phyloP scores from a whole-genome alignment of 1,140 invertebrate genomes.

The Episyrphus balteatus region DNA sequence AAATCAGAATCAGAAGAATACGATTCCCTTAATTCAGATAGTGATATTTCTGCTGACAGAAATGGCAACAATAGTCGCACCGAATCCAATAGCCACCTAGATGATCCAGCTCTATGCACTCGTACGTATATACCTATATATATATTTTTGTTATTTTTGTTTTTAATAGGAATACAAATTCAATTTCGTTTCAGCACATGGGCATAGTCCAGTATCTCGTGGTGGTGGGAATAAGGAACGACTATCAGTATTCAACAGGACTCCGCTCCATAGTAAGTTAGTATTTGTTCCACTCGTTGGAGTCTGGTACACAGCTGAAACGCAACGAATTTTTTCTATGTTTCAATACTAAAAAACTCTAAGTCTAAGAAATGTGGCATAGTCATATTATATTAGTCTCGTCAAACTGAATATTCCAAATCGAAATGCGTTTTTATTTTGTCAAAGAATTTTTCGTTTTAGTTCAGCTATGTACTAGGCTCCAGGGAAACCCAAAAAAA shows the following conservation, averaged over 20 bases:
- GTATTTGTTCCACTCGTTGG: constrained; percentile 32
- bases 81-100: constrained; percentile 42
- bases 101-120: constrained; percentile 38
- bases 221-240: constrained; percentile 18
- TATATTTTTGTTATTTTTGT: constrained; percentile 3
- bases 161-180: neutral
- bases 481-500: too few relatives aligned
- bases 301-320: too few relatives aligned
- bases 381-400: too few relatives aligned
- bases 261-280: constrained; percentile 52
- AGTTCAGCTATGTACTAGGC: too few relatives aligned
- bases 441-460: too few relatives aligned
- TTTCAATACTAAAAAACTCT: too few relatives aligned
- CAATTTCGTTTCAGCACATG: constrained; percentile 11
- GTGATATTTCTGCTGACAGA: constrained; percentile 34
- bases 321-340: too few relatives aligned
- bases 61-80: neutral
- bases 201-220: constrained; percentile 11
- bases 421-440: too few relatives aligned
- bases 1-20: constrained; percentile 51
- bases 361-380: too few relatives aligned
- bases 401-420: too few relatives aligned
- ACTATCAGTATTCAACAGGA: constrained; percentile 35
- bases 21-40: constrained; percentile 48
- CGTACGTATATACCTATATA: constrained; percentile 13